These are phyloP conservation scores for Pimpla rufipes DNA, from an alignment of 2,888 invertebrate genomes.

Conservation along the genomic window DNA sequence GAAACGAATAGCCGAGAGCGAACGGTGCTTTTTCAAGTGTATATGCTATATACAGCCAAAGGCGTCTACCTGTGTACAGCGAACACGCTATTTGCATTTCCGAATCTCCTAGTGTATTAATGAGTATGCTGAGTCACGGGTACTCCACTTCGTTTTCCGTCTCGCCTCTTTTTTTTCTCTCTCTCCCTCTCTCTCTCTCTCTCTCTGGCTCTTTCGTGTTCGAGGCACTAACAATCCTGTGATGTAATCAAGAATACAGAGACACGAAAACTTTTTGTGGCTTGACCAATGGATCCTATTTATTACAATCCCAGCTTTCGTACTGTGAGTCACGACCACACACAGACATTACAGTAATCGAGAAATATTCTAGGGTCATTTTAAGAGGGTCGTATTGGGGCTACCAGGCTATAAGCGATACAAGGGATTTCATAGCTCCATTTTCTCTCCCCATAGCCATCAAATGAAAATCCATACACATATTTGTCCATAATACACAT, in stretches of 20 bases:
- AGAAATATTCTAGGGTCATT: not conserved
- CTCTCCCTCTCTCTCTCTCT: slow-evolving; percentile 3
- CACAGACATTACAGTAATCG: not conserved
- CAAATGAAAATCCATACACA: not conserved
- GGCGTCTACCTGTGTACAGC: not conserved
- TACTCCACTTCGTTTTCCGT: slow-evolving; percentile 19
- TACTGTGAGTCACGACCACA: not conserved
- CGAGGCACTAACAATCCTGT: slow-evolving; percentile 11
- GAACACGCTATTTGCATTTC: slow-evolving; percentile 49
- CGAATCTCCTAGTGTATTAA: slow-evolving; percentile 44
- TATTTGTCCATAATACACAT: not conserved
- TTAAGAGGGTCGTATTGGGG: not conserved
- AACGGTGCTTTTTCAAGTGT: slow-evolving; percentile 48
- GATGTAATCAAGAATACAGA: slow-evolving; percentile 14
- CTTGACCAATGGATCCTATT: slow-evolving; percentile 3
- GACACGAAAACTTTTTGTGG: not conserved
- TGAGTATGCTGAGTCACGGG: slow-evolving; percentile 38
- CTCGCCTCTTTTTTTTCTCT: not conserved
- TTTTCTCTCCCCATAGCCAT: not conserved
- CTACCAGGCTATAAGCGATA: not conserved
- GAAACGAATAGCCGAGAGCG: not conserved
- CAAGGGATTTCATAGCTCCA: not conserved
- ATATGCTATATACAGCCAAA: slow-evolving; percentile 1
- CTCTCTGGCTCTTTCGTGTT: not conserved
- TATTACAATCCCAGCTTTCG: not conserved